Evolutionary conservation across 2,888 invertebrate genomes (phyloP).

Genomic region (Meloe dianella): DNA sequence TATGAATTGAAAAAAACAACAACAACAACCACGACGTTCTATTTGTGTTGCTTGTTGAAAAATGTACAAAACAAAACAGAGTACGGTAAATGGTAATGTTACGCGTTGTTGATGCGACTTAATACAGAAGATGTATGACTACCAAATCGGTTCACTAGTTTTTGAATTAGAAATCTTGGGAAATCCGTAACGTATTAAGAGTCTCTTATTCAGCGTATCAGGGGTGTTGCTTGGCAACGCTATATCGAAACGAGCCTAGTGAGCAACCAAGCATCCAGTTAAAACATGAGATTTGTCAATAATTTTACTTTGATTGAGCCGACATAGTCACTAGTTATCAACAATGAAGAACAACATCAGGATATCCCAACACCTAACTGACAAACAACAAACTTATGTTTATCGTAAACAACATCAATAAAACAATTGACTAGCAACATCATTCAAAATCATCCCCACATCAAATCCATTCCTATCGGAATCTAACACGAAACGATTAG

Average conservation of each 20-base stretch:
- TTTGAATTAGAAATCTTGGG: slow-evolving; percentile 49
- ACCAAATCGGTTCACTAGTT: slow-evolving; percentile 43
- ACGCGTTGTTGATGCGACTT: slow-evolving; percentile 28
- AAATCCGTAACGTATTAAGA: slow-evolving; percentile 49
- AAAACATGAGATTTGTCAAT: slow-evolving; percentile 44
- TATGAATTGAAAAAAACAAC: slow-evolving; percentile 16
- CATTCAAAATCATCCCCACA: neutral
- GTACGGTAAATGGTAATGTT: slow-evolving; percentile 17
- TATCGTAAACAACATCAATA: slow-evolving; percentile 1
- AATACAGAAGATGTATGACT: slow-evolving; percentile 36
- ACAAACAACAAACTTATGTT: neutral
- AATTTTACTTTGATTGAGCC: slow-evolving; percentile 34
- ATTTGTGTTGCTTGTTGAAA: slow-evolving; percentile 19
- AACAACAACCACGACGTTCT: slow-evolving; percentile 18
- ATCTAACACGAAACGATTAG: slow-evolving; percentile 28
- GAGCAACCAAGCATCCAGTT: slow-evolving; percentile 42
- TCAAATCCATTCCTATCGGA: slow-evolving; percentile 27
- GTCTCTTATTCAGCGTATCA: slow-evolving; percentile 44
- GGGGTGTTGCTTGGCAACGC: slow-evolving; percentile 51
- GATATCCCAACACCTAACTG: slow-evolving; percentile 14
- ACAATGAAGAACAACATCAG: slow-evolving; percentile 15
- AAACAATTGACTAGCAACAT: slow-evolving; percentile 1
- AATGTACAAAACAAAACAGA: slow-evolving; percentile 1
- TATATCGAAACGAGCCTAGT: slow-evolving; percentile 37
- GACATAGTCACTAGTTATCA: slow-evolving; percentile 24